These are phyloP conservation scores for Ardeotis arabs DNA, from an alignment of 2,113 vertebrate genomes.

Conservation along the genomic window DNA sequence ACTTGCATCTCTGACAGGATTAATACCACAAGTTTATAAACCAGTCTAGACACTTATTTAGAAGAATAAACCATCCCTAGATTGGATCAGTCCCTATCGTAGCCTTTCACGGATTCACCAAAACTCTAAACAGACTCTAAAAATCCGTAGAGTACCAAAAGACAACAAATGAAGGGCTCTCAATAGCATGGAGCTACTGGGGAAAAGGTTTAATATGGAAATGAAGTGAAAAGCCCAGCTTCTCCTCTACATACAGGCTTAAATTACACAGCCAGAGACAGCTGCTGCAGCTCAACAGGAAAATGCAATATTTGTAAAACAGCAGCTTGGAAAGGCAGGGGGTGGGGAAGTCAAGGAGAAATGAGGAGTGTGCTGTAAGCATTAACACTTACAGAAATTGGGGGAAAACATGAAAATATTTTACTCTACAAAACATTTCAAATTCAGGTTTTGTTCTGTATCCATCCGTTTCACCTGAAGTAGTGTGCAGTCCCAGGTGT, in stretches of 20 bases:
- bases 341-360: background rate
- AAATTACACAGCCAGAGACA: slow-evolving; percentile 62
- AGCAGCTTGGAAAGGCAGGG: slow-evolving; percentile 13
- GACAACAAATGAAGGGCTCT: slow-evolving; percentile 17
- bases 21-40: slow-evolving; percentile 23
- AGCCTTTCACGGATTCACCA: slow-evolving; percentile 25
- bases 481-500: background rate
- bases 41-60: slow-evolving; percentile 13
- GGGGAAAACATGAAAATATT: background rate
- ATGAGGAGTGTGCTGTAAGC: slow-evolving; percentile 38
- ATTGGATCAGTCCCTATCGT: background rate
- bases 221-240: slow-evolving; percentile 36
- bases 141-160: slow-evolving; percentile 35
- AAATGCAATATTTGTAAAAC: background rate
- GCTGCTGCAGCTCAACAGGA: slow-evolving; percentile 33
- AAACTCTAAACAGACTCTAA: slow-evolving; percentile 33
- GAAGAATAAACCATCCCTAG: background rate
- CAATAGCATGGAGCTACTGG: slow-evolving; percentile 12
- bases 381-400: background rate
- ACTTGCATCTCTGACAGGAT: background rate
- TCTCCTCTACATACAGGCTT: slow-evolving; percentile 34
- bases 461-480: background rate
- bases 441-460: background rate
- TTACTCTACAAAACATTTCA: background rate
- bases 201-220: slow-evolving; percentile 52